phyloP scores from a whole-genome alignment of 1,140 invertebrate genomes.

The Rhagoletis pomonella region DNA sequence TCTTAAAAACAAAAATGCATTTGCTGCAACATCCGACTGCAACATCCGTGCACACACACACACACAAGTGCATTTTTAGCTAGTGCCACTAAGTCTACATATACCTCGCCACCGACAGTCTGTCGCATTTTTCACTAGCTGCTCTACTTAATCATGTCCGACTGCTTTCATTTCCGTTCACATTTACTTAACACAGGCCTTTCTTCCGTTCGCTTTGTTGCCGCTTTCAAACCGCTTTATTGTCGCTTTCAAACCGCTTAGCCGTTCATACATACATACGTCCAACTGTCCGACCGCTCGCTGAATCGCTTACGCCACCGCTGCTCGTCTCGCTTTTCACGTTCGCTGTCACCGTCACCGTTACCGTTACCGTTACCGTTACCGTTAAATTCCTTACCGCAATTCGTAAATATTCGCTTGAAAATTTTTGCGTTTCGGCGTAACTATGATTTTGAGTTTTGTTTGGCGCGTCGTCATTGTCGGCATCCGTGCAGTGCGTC shows the following conservation, averaged over 20 bases:
- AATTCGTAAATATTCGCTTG: not conserved
- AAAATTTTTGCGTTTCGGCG: not conserved
- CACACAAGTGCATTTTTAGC: too few species aligned
- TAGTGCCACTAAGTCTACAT: not conserved
- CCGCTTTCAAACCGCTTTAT: not conserved
- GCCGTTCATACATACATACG: not conserved
- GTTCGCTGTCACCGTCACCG: not conserved
- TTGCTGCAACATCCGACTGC: not conserved
- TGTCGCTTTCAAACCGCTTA: not conserved
- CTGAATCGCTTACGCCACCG: not conserved
- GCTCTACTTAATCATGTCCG: constrained; percentile 6
- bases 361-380: not conserved
- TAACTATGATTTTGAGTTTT: not conserved
- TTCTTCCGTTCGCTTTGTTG: not conserved
- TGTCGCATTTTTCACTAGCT: not conserved
- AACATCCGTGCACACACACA: not conserved
- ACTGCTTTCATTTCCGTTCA: constrained; percentile 30
- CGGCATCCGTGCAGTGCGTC: not conserved
- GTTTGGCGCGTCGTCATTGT: not conserved
- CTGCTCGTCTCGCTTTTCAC: not conserved
- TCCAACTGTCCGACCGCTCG: not conserved
- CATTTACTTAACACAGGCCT: not conserved
- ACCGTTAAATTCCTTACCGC: not conserved
- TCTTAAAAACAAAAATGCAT: too few species aligned
- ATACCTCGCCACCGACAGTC: not conserved